Conservation (phyloP, 35 echinoderm and acorn worm genomes). For the Apostichopus parvimensis region DNA sequence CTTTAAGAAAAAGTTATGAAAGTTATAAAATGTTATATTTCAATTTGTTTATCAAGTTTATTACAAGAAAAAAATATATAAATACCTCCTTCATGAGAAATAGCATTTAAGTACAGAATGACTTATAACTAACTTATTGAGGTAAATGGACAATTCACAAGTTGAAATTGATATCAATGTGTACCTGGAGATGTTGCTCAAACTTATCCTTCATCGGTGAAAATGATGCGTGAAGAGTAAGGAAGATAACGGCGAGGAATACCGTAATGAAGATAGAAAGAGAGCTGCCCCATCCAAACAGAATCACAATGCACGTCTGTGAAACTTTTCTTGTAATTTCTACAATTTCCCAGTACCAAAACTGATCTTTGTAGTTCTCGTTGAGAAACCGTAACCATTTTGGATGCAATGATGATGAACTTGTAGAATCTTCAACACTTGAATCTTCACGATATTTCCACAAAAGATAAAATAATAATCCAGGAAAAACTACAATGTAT, state of each 20-base stretch:
- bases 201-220: slow-evolving; percentile 32
- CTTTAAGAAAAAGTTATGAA: not conserved
- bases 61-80: not conserved
- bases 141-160: not conserved
- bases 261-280: slow-evolving; percentile 30
- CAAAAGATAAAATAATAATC: slow-evolving; percentile 1
- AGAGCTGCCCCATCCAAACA: not conserved
- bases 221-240: slow-evolving; percentile 35
- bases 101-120: not conserved
- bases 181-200: slow-evolving; percentile 54
- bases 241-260: slow-evolving; percentile 25
- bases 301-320: not conserved
- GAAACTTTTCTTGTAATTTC: not conserved
- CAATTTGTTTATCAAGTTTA: not conserved
- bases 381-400: not conserved
- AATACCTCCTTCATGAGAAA: not conserved
- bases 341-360: not conserved
- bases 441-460: not conserved
- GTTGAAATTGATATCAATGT: not conserved
- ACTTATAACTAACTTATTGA: too few relatives aligned
- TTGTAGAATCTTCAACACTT: not conserved
- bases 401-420: not conserved
- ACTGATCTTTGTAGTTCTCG: not conserved
- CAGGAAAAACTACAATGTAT: slow-evolving; percentile 56
- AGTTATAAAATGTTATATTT: not conserved